phyloP scores from a whole-genome alignment of 2,113 vertebrate species.

The Perognathus longimembris region DNA sequence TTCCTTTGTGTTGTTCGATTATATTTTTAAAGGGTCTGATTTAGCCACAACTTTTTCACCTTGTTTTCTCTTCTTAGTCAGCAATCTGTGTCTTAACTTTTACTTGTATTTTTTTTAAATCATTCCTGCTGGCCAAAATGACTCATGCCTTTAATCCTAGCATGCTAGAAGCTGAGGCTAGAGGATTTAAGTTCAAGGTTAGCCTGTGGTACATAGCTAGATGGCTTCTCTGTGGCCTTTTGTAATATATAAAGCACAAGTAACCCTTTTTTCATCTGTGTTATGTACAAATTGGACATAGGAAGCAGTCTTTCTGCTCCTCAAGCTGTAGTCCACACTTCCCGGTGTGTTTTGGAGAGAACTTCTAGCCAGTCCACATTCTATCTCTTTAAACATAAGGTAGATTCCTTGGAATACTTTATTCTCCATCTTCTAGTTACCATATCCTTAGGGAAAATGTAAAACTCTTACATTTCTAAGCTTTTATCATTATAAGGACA shows the following conservation, averaged over 20 bases:
- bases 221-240: neutral
- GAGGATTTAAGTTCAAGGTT: too few relatives aligned
- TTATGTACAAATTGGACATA: neutral
- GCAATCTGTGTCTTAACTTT: neutral
- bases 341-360: neutral
- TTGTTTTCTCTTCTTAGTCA: neutral
- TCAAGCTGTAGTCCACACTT: neutral
- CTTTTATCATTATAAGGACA: neutral
- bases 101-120: neutral
- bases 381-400: neutral
- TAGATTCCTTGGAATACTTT: neutral
- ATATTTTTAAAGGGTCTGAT: neutral
- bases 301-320: neutral
- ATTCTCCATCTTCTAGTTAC: neutral
- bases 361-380: neutral
- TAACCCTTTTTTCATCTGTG: neutral
- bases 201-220: too few relatives aligned
- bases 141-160: too few relatives aligned
- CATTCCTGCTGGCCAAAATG: neutral
- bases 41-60: neutral
- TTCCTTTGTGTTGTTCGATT: neutral
- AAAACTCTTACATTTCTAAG: neutral
- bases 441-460: neutral
- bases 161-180: too few relatives aligned
- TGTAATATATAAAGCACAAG: neutral